These are phyloP conservation scores for Heliornis fulica DNA, from an alignment of 2,113 vertebrate species.

Conservation along the genomic window DNA sequence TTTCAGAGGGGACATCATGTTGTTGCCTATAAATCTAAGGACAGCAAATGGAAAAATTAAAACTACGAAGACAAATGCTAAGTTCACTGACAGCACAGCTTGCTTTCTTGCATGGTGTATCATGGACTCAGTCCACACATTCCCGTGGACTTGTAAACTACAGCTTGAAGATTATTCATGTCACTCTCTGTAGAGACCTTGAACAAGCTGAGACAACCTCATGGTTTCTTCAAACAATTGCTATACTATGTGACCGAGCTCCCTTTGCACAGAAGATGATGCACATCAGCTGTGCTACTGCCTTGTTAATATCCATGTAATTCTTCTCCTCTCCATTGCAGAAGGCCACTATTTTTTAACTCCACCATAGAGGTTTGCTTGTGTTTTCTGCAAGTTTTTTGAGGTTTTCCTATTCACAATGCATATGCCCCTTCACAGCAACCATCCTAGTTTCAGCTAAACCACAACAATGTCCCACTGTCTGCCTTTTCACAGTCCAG, in stretches of 20 bases:
- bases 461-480: not conserved
- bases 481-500: not conserved
- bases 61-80: not conserved
- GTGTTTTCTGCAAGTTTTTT: not conserved
- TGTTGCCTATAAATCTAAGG: not conserved
- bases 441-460: too few relatives aligned
- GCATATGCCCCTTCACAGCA: fast-evolving
- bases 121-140: not conserved
- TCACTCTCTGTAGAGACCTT: not conserved
- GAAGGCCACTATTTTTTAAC: not conserved
- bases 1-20: not conserved
- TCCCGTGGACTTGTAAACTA: not conserved
- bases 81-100: not conserved
- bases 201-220: not conserved
- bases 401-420: not conserved
- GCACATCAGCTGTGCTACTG: not conserved
- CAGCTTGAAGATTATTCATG: not conserved
- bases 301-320: not conserved
- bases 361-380: not conserved
- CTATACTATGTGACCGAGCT: not conserved
- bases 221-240: not conserved
- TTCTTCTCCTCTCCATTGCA: not conserved
- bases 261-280: not conserved
- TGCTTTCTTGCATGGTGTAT: not conserved
- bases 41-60: conserved; percentile 12